phyloP scores from a whole-genome alignment of 2,888 invertebrate species.

The Amorpha juglandis region DNA sequence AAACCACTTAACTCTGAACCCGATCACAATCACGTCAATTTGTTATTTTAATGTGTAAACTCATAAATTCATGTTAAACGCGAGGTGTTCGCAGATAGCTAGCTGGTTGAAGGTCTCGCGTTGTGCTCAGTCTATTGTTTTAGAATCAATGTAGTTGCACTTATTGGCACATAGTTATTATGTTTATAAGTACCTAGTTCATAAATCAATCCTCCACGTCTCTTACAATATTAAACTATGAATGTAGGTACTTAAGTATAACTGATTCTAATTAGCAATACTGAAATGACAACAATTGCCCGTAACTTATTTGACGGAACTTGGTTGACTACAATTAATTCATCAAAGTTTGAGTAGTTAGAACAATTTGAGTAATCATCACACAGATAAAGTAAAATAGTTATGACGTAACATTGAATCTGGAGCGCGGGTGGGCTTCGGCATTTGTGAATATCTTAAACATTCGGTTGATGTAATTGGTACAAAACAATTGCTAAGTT shows the following conservation, averaged over 20 bases:
- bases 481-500: slow-evolving; percentile 26
- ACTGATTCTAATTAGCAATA: slow-evolving; percentile 18
- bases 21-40: slow-evolving; percentile 69
- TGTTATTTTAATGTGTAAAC: slow-evolving; percentile 71
- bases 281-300: slow-evolving; percentile 9
- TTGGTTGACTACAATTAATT: slow-evolving; percentile 9
- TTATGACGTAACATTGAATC: slow-evolving; percentile 17
- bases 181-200: slow-evolving; percentile 35
- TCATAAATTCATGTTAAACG: slow-evolving; percentile 61
- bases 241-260: slow-evolving; percentile 11
- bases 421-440: slow-evolving; percentile 76
- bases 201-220: slow-evolving; percentile 38
- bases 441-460: slow-evolving; percentile 46
- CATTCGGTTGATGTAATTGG: slow-evolving; percentile 34
- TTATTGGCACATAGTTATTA: slow-evolving; percentile 58
- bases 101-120: slow-evolving; percentile 61
- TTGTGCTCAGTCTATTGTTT: slow-evolving; percentile 60
- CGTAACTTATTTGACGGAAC: background rate
- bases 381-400: slow-evolving; percentile 23
- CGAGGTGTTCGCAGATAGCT: slow-evolving; percentile 57
- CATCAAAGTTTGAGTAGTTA: background rate
- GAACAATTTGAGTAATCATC: slow-evolving; percentile 2
- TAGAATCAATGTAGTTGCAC: slow-evolving; percentile 55
- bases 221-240: slow-evolving; percentile 30
- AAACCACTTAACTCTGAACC: slow-evolving; percentile 63